Evolutionary conservation across 2,888 invertebrate genomes (phyloP).

Genomic region (Philonicus albiceps): DNA sequence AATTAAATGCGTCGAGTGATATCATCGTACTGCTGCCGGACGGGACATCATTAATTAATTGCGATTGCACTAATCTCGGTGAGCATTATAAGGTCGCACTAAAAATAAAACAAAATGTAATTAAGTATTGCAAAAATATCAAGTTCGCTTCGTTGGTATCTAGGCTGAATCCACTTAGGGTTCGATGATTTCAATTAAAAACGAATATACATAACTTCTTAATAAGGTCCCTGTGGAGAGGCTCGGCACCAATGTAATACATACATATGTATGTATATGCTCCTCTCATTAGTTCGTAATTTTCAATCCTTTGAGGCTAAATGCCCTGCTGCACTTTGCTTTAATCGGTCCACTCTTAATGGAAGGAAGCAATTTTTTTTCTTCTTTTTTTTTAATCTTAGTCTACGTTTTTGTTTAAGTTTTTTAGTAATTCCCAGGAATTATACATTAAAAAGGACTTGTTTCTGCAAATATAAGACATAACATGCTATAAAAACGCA

Average conservation of each 20-base stretch:
- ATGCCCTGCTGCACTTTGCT: background rate
- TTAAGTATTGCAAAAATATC: background rate
- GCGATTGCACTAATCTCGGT: background rate
- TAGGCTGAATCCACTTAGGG: background rate
- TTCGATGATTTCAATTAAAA: background rate
- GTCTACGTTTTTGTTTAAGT: background rate
- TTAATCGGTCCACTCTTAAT: background rate
- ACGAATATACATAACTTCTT: background rate
- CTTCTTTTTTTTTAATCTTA: background rate
- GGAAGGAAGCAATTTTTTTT: background rate
- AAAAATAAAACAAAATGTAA: background rate
- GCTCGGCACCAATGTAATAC: background rate
- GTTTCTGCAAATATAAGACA: background rate
- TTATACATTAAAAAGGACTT: background rate
- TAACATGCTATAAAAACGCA: background rate
- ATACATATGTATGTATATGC: background rate
- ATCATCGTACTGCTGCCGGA: background rate
- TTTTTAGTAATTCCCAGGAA: background rate
- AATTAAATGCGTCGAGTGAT: constrained; percentile 5
- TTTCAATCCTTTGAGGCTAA: background rate
- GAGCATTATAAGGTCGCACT: background rate
- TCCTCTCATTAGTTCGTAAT: background rate
- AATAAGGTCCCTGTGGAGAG: background rate
- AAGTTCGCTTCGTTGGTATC: background rate
- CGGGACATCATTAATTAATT: background rate